phyloP scores from a whole-genome alignment of 2,888 invertebrate genomes.

The Folsomia candida region DNA sequence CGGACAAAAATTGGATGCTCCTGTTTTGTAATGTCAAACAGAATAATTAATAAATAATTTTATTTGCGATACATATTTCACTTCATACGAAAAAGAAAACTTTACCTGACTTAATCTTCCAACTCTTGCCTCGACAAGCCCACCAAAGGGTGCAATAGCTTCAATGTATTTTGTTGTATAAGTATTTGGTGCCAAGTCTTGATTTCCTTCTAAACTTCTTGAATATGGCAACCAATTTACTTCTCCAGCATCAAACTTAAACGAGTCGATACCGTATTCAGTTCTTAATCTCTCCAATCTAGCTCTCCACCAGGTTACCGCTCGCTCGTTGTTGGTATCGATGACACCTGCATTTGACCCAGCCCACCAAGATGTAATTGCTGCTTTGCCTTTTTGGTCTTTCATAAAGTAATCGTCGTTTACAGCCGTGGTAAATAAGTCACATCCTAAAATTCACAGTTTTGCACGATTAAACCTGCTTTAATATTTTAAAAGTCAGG shows the following conservation, averaged over 20 bases:
- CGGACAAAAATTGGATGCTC: conserved; percentile 65
- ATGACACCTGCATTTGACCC: conserved; percentile 60
- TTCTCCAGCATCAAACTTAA: conserved; percentile 82
- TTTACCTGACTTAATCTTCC: conserved; percentile 65
- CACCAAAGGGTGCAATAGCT: conserved; percentile 55
- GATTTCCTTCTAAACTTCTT: not conserved
- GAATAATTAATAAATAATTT: conserved; percentile 57
- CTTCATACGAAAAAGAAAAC: conserved; percentile 50
- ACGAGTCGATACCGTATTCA: conserved; percentile 67
- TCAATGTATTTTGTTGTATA: conserved; percentile 39
- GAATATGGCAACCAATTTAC: conserved; percentile 65
- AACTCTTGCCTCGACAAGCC: conserved; percentile 68
- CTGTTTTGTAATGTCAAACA: too few relatives aligned
- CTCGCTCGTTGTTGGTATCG: conserved; percentile 71
- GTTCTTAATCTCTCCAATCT: conserved; percentile 58
- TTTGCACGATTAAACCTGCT: not conserved
- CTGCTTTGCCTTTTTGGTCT: conserved; percentile 52
- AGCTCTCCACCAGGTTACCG: conserved; percentile 55
- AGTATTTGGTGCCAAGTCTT: conserved; percentile 24
- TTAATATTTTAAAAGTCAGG: not conserved
- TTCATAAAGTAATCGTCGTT: conserved; percentile 61
- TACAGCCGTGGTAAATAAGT: conserved; percentile 60
- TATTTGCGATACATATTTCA: too few relatives aligned
- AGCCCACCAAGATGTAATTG: conserved; percentile 58
- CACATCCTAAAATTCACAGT: conserved; percentile 59